phyloP scores from a whole-genome alignment of 2,113 vertebrate species.

The Bubalus kerabau region DNA sequence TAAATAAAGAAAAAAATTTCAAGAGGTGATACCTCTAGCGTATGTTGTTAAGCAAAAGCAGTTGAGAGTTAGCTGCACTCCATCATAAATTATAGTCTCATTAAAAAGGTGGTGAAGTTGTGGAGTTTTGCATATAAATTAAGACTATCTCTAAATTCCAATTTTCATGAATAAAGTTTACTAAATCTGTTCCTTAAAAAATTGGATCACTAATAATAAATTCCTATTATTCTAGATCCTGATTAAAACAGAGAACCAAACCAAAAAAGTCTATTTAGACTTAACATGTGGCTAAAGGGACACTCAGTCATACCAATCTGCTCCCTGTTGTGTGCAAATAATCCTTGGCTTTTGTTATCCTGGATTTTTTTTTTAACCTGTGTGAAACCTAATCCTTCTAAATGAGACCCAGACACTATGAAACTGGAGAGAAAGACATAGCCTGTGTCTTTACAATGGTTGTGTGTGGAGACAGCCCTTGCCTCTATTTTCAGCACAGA shows the following conservation, averaged over 20 bases:
- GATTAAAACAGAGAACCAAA: neutral
- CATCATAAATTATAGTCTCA: neutral
- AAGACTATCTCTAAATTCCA: neutral
- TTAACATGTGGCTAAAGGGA: neutral
- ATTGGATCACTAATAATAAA: neutral
- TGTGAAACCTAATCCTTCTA: constrained; percentile 46
- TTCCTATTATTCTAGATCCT: neutral
- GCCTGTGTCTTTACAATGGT: constrained; percentile 21
- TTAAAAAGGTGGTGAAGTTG: neutral
- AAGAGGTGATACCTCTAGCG: neutral
- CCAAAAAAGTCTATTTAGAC: neutral
- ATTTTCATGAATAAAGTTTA: neutral
- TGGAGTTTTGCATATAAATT: neutral
- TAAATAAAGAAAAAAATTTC: neutral
- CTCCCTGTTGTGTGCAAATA: neutral
- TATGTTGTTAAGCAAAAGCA: neutral
- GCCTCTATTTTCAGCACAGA: constrained; percentile 42
- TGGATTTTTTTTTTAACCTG: neutral
- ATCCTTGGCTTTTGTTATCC: constrained; percentile 20
- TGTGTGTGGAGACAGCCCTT: neutral
- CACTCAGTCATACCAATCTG: neutral
- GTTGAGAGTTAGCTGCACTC: neutral
- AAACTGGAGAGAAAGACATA: constrained; percentile 32
- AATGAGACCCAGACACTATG: constrained; percentile 34
- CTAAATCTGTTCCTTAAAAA: constrained; percentile 11